Percentiles rank a stretch among this genome's conserved stretches.
These are phyloP conservation scores for Dinothrombium tinctorium DNA, from an alignment of 1,140 invertebrate species.

Conservation along the genomic window DNA sequence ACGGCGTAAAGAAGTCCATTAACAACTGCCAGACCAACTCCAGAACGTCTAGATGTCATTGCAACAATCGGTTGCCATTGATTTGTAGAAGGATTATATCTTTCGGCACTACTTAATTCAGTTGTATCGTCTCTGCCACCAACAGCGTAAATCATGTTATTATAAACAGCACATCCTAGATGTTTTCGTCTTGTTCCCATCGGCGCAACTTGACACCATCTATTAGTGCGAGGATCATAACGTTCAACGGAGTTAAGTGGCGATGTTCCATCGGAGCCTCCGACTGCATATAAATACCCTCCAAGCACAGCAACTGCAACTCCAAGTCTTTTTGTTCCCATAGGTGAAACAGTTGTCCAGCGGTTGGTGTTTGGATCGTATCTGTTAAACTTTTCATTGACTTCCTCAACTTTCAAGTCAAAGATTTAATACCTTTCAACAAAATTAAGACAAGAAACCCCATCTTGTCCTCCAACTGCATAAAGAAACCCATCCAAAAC, in stretches of 20 bases:
- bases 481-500: conserved; percentile 62
- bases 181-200: conserved; percentile 95
- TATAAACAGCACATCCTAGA: conserved; percentile 90
- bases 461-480: conserved; percentile 90
- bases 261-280: conserved; percentile 86
- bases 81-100: conserved; percentile 85
- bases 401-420: no score
- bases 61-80: conserved; percentile 94
- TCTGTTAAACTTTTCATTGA: no score
- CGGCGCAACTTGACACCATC: conserved; percentile 81
- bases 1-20: conserved; percentile 92
- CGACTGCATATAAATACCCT: conserved; percentile 83
- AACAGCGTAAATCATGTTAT: conserved; percentile 92
- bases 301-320: conserved; percentile 92
- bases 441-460: conserved; percentile 49
- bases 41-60: conserved; percentile 87
- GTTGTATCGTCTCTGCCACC: conserved; percentile 88
- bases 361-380: conserved; percentile 94
- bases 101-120: conserved; percentile 80
- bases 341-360: conserved; percentile 86
- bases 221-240: conserved; percentile 85
- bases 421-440: conserved; percentile 37
- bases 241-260: conserved; percentile 76
- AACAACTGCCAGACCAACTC: conserved; percentile 87
- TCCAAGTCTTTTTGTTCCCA: conserved; percentile 82